phyloP scores from a whole-genome alignment of 2,113 vertebrate genomes.

The Acrocephalus kingi region DNA sequence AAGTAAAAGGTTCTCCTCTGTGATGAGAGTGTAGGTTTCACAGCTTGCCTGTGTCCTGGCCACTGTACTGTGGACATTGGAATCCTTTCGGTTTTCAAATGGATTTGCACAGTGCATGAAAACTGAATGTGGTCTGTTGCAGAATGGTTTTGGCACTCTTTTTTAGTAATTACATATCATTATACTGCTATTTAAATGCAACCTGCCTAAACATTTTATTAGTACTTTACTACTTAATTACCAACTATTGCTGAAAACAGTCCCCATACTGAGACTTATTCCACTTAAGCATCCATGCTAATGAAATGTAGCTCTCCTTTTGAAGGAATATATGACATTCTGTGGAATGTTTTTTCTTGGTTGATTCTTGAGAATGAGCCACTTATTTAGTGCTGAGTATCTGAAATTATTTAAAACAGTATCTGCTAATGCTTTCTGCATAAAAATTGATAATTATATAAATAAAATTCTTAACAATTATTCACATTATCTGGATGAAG shows the following conservation, averaged over 20 bases:
- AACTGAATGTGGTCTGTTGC: neutral
- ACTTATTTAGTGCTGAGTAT: conserved; percentile 40
- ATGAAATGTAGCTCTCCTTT: neutral
- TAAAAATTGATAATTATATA: neutral
- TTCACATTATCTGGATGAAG: neutral
- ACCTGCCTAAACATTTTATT: conserved; percentile 28
- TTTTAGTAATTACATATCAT: conserved; percentile 14
- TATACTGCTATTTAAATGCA: conserved; percentile 5
- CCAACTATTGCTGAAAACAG: conserved; percentile 1
- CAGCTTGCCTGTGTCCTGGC: neutral
- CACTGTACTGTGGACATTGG: neutral
- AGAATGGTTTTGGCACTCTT: neutral
- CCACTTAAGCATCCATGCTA: neutral
- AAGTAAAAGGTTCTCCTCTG: neutral
- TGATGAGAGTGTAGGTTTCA: neutral
- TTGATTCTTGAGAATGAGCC: neutral
- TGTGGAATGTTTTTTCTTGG: neutral
- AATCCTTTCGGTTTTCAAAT: conserved; percentile 9
- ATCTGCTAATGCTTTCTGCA: neutral
- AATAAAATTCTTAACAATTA: neutral
- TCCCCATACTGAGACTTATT: neutral
- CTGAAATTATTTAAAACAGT: conserved; percentile 17
- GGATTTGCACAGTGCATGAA: neutral
- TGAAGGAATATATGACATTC: neutral
- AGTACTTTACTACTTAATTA: conserved; percentile 44